phyloP scores from a whole-genome alignment of 2,113 vertebrate species.

The Cacatua alba region DNA sequence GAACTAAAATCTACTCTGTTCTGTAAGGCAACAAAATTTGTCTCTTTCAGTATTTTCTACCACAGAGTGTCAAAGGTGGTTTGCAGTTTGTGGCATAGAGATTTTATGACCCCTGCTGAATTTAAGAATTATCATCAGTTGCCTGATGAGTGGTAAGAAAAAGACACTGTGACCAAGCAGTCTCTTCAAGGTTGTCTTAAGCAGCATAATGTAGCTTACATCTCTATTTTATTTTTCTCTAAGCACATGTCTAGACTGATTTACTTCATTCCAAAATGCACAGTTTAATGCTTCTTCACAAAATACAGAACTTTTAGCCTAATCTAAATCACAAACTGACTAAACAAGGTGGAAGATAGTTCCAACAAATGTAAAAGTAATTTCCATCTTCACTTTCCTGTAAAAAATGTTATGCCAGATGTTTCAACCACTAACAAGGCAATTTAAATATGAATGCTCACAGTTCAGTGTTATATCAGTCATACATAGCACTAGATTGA shows the following conservation, averaged over 20 bases:
- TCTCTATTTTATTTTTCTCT: not conserved
- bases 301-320: not conserved
- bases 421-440: not conserved
- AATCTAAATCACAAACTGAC: not conserved
- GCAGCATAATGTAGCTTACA: not conserved
- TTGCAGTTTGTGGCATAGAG: not conserved
- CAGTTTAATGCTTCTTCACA: conserved; percentile 2
- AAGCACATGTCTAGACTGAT: not conserved
- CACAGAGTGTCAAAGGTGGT: not conserved
- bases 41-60: not conserved
- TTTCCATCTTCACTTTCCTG: not conserved
- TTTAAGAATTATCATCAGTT: not conserved
- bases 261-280: not conserved
- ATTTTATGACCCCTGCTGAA: not conserved
- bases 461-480: not conserved
- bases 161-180: not conserved
- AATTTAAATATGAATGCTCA: not conserved
- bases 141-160: not conserved
- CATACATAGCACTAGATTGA: not conserved
- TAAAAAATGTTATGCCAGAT: conserved; percentile 11
- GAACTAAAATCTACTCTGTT: not conserved
- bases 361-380: conserved; percentile 13
- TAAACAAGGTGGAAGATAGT: not conserved
- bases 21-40: not conserved
- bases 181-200: not conserved